phyloP scores from a whole-genome alignment of 2,797 vertebrate species.

The Spea hammondii region DNA sequence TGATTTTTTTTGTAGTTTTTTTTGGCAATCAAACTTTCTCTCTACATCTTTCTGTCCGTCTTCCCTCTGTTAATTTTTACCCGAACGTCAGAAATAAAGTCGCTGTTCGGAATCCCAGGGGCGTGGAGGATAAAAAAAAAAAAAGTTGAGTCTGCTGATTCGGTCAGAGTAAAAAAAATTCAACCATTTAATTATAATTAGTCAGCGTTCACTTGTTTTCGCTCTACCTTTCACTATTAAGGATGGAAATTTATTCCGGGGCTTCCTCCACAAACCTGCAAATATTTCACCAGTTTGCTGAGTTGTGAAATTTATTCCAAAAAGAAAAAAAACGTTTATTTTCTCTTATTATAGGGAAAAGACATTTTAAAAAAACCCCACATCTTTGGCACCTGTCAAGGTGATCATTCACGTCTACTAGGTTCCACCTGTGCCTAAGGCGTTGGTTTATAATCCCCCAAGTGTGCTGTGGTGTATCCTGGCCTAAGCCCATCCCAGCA shows the following conservation, averaged over 20 bases:
- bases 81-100: not conserved
- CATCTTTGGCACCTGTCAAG: no score
- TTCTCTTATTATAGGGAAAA: no score
- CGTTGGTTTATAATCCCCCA: no score
- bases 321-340: not conserved
- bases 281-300: constrained; percentile 41
- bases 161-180: constrained; percentile 24
- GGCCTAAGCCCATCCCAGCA: no score
- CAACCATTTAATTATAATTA: constrained; percentile 31
- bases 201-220: constrained; percentile 20
- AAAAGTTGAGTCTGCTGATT: constrained; percentile 13
- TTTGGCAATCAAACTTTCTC: not conserved
- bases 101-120: not conserved
- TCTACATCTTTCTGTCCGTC: not conserved
- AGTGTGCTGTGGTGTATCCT: no score
- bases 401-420: no score
- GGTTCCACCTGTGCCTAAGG: no score
- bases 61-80: not conserved
- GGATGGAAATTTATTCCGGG: constrained; percentile 42
- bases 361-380: no score
- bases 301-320: constrained; percentile 28
- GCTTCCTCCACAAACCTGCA: constrained; percentile 16
- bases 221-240: constrained; percentile 38
- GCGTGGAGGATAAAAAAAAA: not conserved
- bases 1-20: no score